Percentiles rank a stretch among this genome's conserved stretches.
These are phyloP conservation scores for Nomada hirtipes DNA, from an alignment of 2,888 invertebrate genomes.

Conservation along the genomic window DNA sequence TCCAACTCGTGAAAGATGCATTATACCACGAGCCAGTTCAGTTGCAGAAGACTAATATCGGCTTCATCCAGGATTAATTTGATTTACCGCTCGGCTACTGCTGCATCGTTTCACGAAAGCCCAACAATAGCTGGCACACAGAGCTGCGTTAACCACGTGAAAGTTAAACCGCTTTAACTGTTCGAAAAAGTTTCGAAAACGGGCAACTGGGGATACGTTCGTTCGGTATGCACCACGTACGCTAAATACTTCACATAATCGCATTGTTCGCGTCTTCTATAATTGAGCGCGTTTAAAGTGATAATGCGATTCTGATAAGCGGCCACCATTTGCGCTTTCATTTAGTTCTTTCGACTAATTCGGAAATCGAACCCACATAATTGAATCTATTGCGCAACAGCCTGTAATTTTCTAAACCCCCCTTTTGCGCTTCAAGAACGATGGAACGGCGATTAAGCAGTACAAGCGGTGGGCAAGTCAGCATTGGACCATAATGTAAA, in stretches of 20 bases:
- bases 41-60: constrained; percentile 24
- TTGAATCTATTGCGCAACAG: constrained; percentile 7
- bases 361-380: constrained; percentile 18
- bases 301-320: constrained; percentile 48
- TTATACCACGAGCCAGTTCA: background rate
- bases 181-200: constrained; percentile 58
- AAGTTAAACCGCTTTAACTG: constrained; percentile 64
- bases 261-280: constrained; percentile 41
- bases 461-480: background rate
- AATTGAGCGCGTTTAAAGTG: constrained; percentile 41
- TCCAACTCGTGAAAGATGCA: background rate
- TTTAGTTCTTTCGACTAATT: constrained; percentile 36
- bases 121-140: constrained; percentile 2
- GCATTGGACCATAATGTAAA: background rate
- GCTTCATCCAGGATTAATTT: constrained; percentile 41
- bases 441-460: background rate
- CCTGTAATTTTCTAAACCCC: background rate
- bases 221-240: background rate
- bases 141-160: constrained; percentile 40
- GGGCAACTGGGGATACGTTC: constrained; percentile 31
- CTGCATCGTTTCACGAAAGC: constrained; percentile 5
- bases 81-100: constrained; percentile 29
- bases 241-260: constrained; percentile 57
- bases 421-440: background rate
- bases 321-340: constrained; percentile 21